Evolutionary conservation across 2,797 vertebrate species (phyloP), one percentile per base, ranked within the genome.

Genomic region (Lacerta viridis): DNA sequence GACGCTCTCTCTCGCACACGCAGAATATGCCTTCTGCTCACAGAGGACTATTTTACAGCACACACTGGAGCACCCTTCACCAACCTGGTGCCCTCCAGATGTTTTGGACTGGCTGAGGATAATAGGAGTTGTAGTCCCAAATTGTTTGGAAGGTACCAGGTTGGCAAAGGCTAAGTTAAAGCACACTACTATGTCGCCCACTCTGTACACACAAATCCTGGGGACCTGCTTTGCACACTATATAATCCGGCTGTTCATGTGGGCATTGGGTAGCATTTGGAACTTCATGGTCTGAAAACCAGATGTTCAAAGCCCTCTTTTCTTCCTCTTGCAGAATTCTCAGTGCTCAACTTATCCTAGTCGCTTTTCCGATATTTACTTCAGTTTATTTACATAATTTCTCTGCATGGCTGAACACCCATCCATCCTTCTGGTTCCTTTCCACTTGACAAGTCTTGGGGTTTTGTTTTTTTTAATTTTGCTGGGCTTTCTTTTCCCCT

Each of bases 201-300:
- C 55, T 17, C n/a, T 39, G 36, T 43, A 29, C 69, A 69, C 7
- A n/a, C 9, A 68, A 20, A 33, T 85, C 59, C 55, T 41, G 75
- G 33, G 10, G 6, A 74, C 11, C 18, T 7, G 23, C 36, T 78
- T 46, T 64, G 66, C 64, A 86, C 27, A 36, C 27, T 66, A 1
- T 59, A 3, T n/a, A 75, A 80, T 75, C 77, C 20, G 43, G 69
- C 33, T 3, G 1, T 81, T 85, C 78, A 29, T 55, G 59, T 64
- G 39, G 66, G 29, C 36, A 87, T 29, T 76, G 46, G 76, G 50
- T 36, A 75, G 27, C 69, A 20, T 43, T 90, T 80, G 33, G 71
- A 69, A 50, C 36, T 69, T 87, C 86, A 81, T 81, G 89, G 89
- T 87, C 82, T 87, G 82, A 90, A 90, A 90, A 85, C 78, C 83